A percentile compares a stretch with the other conserved stretches of the same genome.
phyloP scores from a whole-genome alignment of 2,888 invertebrate genomes.

The Baccha elongata region DNA sequence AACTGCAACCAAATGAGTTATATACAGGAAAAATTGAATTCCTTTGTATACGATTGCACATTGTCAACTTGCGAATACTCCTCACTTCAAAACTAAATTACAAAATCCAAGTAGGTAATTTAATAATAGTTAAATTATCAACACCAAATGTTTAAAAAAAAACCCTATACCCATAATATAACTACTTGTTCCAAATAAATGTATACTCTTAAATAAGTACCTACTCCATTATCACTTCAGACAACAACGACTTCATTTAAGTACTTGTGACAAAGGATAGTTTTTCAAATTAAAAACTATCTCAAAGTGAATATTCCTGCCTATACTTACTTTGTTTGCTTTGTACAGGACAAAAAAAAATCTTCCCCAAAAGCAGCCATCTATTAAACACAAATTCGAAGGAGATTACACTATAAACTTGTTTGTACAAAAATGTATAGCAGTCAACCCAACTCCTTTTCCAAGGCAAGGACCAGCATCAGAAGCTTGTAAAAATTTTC shows the following conservation, averaged over 20 bases:
- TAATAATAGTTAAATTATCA: too few species aligned
- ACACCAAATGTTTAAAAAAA: too few species aligned
- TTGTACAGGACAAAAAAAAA: background rate
- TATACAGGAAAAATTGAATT: too few species aligned
- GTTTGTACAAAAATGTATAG: background rate
- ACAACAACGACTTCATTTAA: slow-evolving; percentile 24
- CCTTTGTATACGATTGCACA: too few species aligned
- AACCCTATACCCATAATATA: too few species aligned
- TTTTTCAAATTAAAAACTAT: slow-evolving; percentile 15
- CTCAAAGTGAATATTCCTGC: slow-evolving; percentile 7
- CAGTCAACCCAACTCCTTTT: background rate
- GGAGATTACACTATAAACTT: slow-evolving; percentile 51
- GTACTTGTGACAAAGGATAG: background rate
- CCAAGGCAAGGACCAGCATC: slow-evolving; percentile 17
- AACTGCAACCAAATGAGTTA: too few species aligned
- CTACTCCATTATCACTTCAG: too few species aligned
- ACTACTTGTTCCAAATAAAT: too few species aligned
- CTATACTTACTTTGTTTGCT: background rate
- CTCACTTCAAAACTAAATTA: too few species aligned
- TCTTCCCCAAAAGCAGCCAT: slow-evolving; percentile 30
- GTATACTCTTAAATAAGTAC: too few species aligned
- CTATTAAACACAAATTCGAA: slow-evolving; percentile 60
- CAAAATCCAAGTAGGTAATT: too few species aligned
- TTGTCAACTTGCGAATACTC: too few species aligned
- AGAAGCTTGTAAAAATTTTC: slow-evolving; percentile 53